Evolutionary conservation across 1,140 invertebrate species (phyloP).

Genomic region (Drosophila yakuba): DNA sequence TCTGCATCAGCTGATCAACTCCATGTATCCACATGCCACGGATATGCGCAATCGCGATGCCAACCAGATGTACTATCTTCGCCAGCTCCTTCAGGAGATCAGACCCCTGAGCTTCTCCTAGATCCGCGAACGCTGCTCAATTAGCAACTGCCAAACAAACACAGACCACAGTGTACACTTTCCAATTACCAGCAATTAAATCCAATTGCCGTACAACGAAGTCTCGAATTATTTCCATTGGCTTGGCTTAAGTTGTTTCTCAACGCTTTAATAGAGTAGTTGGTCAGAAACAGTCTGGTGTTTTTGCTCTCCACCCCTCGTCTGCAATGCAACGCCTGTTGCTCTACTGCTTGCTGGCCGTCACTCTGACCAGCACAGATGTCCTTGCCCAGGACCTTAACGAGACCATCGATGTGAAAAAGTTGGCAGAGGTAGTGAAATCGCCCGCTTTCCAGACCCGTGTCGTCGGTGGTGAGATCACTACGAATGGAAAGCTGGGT

Average conservation of each 20-base stretch:
- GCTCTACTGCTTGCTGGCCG: background rate
- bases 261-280: background rate
- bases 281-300: background rate
- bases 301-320: background rate
- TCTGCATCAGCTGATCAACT: constrained; percentile 72
- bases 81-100: constrained; percentile 57
- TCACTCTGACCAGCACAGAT: background rate
- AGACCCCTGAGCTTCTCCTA: constrained; percentile 72
- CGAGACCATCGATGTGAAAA: background rate
- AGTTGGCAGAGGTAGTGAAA: constrained; percentile 19
- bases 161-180: constrained; percentile 35
- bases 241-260: constrained; percentile 29
- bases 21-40: constrained; percentile 64
- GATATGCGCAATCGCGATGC: constrained; percentile 66
- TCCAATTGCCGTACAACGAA: constrained; percentile 46
- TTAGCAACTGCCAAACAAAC: constrained; percentile 1
- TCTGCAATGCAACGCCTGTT: constrained; percentile 10
- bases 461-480: constrained; percentile 58
- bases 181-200: constrained; percentile 66
- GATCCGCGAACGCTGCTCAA: background rate
- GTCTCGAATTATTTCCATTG: constrained; percentile 21
- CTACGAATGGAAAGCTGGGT: constrained; percentile 50
- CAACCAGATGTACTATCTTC: constrained; percentile 60
- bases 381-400: background rate
- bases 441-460: constrained; percentile 1